Base-by-base conservation (phyloP, 92 coral and sea anemone genomes). In the Paramuricea clavata region DNA sequence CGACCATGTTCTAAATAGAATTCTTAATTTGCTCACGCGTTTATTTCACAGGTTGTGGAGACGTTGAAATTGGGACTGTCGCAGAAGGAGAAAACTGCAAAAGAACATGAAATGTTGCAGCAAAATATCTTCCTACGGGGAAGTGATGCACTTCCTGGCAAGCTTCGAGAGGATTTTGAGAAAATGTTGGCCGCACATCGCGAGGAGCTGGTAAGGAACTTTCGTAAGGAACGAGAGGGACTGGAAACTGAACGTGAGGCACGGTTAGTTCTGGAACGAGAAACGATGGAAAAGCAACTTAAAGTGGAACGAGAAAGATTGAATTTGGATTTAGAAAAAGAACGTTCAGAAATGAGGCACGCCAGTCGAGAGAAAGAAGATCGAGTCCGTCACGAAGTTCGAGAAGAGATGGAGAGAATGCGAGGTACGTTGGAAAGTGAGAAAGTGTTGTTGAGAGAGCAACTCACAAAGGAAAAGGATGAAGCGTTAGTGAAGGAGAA, bases 131-230 rank as follows among this genome's bases (percentile, higher is more conserved):
- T 90, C 41, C 76, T 57, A 15, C 92, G 83, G 25, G 98, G 98
- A 15, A 89, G 88, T 36, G 95, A 95, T 26, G 98, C 98, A 26
- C 93, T 95, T 1, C 93, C 89, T 26, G 95, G 96, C 15, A 94
- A 88, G 39, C 93, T 95, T 9, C 93, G 90, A 31, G 98, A 93
- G 61, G 98, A 95, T 61, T 94, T 95, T 42, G 98, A 95, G 32
- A 95, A 74, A 80, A 81, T 94, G 32, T 59, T 95, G 69, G 93
- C 86, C 32, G 95, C 90, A 23, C 93, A 95, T 78, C 93, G 92
- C 69, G 72, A 68, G 80, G 92, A 93, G 77, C 88, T 95, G 52
- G 98, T 93, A 36, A 89, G 81, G 85, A 85, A 72, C 34, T 89
- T 82, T 71, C 87, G 77, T 27, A 86, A 69, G 25, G 98, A 95